Conservation (phyloP, 2,113 vertebrate genomes). For the Dipodomys stephensi region DNA sequence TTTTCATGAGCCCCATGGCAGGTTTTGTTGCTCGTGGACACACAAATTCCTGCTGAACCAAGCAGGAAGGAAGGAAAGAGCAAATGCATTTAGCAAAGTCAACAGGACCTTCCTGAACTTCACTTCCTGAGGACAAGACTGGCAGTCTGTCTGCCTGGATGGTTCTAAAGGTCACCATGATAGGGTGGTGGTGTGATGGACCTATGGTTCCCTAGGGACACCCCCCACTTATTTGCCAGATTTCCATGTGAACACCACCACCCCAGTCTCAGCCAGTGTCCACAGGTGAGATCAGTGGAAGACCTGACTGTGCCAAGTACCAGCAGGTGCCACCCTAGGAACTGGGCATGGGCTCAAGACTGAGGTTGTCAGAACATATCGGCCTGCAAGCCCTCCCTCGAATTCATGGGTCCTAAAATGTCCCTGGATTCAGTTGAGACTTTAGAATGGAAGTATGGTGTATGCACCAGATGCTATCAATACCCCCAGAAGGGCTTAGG, state of each 20-base stretch:
- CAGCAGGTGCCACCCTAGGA: not conserved
- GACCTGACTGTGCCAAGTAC: not conserved
- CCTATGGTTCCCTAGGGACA: not conserved
- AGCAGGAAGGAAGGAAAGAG: not conserved
- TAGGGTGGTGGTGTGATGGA: fast-evolving
- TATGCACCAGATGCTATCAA: fast-evolving
- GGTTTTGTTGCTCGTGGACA: not conserved
- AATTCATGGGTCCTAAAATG: fast-evolving
- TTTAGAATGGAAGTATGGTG: not conserved
- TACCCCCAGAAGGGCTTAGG: not conserved
- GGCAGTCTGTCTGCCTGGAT: not conserved
- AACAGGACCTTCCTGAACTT: not conserved
- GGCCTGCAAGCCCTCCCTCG: not conserved
- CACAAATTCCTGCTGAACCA: not conserved
- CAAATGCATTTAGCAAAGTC: fast-evolving
- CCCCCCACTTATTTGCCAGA: not conserved
- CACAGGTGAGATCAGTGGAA: not conserved
- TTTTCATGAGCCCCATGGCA: not conserved
- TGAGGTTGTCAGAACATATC: not conserved
- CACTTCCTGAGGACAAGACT: not conserved
- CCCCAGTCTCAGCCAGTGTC: not conserved
- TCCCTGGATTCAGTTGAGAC: not conserved
- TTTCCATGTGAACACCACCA: not conserved
- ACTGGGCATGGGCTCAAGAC: not conserved
- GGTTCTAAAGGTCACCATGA: not conserved